A percentile compares a stretch with the other conserved stretches of the same genome.
Evolutionary conservation across 2,888 invertebrate species (phyloP).

Genomic region (Drosophila nr. perissopoda): DNA sequence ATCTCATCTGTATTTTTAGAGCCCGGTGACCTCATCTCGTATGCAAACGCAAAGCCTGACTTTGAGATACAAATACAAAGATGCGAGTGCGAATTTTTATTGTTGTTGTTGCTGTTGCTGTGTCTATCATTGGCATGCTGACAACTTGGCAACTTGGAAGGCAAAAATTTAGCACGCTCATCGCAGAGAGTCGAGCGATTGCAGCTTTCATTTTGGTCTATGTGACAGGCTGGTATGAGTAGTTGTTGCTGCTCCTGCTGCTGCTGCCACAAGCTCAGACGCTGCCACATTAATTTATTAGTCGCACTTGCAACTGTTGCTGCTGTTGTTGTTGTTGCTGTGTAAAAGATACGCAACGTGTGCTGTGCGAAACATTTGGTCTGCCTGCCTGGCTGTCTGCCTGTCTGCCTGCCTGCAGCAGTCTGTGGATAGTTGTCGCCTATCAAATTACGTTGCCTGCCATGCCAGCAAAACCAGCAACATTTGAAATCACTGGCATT

Average conservation of each 20-base stretch:
- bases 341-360: conserved; percentile 73
- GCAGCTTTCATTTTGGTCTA: conserved; percentile 71
- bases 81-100: conserved; percentile 36
- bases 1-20: conserved; percentile 7
- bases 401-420: conserved; percentile 17
- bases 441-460: conserved; percentile 71
- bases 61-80: conserved; percentile 34
- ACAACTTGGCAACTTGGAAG: conserved; percentile 52
- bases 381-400: conserved; percentile 11
- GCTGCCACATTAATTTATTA: conserved; percentile 78
- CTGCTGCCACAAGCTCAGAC: conserved; percentile 52
- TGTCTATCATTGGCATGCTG: conserved; percentile 41
- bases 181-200: conserved; percentile 34
- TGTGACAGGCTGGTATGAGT: conserved; percentile 72
- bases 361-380: conserved; percentile 44
- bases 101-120: conserved; percentile 14
- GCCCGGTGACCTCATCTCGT: conserved; percentile 64
- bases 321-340: conserved; percentile 27
- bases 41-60: conserved; percentile 55
- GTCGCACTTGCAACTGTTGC: conserved; percentile 71
- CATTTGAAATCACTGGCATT: conserved; percentile 49
- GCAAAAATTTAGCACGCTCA: conserved; percentile 71
- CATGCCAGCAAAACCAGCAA: conserved; percentile 46
- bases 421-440: conserved; percentile 62
- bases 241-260: conserved; percentile 35